Conservation (phyloP, 2,888 invertebrate species). For the Rhamnusium bicolor region DNA sequence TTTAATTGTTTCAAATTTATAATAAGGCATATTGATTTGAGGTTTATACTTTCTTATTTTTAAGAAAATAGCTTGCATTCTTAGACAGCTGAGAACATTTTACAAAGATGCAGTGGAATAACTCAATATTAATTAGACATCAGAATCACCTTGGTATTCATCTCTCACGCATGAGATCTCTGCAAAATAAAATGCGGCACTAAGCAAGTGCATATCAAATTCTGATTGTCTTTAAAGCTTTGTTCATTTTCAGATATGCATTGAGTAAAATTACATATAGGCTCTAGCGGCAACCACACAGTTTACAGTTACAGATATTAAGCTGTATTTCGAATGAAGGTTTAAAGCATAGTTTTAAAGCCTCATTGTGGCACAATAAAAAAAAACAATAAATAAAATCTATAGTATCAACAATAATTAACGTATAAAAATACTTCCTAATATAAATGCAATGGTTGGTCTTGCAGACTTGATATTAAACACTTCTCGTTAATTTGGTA, state of each 20-base stretch:
- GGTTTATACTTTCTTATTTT: no score
- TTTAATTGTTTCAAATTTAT: no score
- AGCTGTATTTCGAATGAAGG: conserved; percentile 15
- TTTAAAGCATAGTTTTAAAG: conserved; percentile 2
- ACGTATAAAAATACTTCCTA: conserved; percentile 27
- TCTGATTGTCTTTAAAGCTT: no score
- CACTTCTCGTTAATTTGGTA: neutral
- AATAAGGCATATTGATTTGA: no score
- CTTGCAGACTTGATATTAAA: conserved; percentile 15
- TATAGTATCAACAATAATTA: conserved; percentile 33
- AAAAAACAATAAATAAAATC: conserved; percentile 38
- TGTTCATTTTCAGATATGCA: conserved; percentile 11
- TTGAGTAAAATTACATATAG: conserved; percentile 7
- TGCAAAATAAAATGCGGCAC: no score
- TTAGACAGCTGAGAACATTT: no score
- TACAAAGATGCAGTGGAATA: no score
- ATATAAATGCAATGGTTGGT: conserved; percentile 24
- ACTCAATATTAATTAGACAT: neutral
- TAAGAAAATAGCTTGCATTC: no score
- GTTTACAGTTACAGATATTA: conserved; percentile 8
- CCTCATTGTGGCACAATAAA: conserved; percentile 24
- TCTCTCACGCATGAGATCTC: no score
- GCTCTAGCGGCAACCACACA: conserved; percentile 13
- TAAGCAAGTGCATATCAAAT: no score
- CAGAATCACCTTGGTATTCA: no score